A percentile compares a stretch with the other conserved stretches of the same genome.
phyloP scores from a whole-genome alignment of 2,113 vertebrate species.

The Pygoscelis adeliae region DNA sequence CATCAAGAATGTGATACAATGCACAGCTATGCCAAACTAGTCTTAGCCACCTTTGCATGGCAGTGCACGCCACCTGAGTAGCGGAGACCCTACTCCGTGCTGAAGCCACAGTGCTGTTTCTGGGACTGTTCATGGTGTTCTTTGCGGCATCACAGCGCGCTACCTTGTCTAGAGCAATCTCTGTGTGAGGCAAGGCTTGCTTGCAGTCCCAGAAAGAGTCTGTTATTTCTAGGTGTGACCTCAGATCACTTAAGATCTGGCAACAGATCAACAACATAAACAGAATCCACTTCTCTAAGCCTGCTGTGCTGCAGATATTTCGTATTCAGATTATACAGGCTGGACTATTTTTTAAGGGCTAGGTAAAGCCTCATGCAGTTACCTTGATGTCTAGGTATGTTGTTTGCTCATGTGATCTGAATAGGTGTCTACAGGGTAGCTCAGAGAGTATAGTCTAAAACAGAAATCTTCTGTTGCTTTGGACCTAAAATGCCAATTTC shows the following conservation, averaged over 20 bases:
- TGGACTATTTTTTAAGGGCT: neutral
- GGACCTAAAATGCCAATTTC: neutral
- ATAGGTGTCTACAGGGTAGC: neutral
- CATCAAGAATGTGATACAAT: neutral
- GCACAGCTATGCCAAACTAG: neutral
- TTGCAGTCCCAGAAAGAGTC: neutral
- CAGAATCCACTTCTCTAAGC: neutral
- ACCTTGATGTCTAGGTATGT: neutral
- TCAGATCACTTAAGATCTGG: neutral
- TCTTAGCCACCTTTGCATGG: neutral
- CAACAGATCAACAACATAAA: neutral
- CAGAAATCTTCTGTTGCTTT: neutral
- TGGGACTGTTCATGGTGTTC: neutral
- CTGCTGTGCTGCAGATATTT: neutral
- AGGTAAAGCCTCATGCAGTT: neutral
- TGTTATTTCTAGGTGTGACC: neutral
- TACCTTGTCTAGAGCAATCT: neutral
- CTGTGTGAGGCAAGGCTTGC: neutral
- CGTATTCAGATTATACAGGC: neutral
- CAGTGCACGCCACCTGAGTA: accelerated
- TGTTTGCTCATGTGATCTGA: neutral
- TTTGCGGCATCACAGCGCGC: accelerated
- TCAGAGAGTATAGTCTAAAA: neutral
- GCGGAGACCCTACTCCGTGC: neutral
- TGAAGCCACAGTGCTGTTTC: neutral